Evolutionary conservation across 2,113 vertebrate genomes (phyloP).

Genomic region (Hippocampus mohnikei): DNA sequence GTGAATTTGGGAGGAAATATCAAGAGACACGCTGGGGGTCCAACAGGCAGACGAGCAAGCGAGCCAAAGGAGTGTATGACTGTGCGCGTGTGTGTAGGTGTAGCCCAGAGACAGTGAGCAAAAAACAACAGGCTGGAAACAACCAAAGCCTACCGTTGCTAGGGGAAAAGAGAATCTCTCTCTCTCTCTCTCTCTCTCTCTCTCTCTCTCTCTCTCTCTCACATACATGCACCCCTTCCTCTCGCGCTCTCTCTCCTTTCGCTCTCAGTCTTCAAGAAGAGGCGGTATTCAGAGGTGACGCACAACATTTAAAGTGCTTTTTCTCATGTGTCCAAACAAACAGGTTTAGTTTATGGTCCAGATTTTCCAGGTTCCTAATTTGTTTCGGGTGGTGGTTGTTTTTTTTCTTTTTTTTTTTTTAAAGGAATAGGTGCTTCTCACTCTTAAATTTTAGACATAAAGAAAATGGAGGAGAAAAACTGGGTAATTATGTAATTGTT

Average conservation of each 20-base stretch:
- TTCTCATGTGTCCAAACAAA: neutral
- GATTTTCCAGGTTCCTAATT: neutral
- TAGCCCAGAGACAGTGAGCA: constrained; percentile 11
- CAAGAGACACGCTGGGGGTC: constrained; percentile 39
- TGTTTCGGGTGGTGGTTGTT: neutral
- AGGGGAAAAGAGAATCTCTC: constrained; percentile 68
- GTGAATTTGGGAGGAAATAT: constrained; percentile 38
- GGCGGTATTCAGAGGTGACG: neutral
- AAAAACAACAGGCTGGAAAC: constrained; percentile 66
- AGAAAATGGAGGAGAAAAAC: neutral
- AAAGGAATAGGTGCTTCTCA: neutral
- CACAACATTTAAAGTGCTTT: neutral
- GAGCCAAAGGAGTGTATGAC: constrained; percentile 13
- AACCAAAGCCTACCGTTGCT: constrained; percentile 65
- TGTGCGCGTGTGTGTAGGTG: constrained; percentile 19
- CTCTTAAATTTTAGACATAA: neutral
- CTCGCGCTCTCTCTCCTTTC: constrained; percentile 15
- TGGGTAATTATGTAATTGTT: no score
- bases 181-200: constrained; percentile 14
- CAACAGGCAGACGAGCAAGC: constrained; percentile 38
- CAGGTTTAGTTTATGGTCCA: neutral
- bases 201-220: constrained; percentile 11
- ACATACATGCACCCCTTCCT: constrained; percentile 26
- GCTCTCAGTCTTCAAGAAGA: constrained; percentile 1
- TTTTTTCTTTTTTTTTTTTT: neutral